These are phyloP conservation scores for Sciaenops ocellatus DNA, from an alignment of 2,797 vertebrate genomes.

Conservation along the genomic window DNA sequence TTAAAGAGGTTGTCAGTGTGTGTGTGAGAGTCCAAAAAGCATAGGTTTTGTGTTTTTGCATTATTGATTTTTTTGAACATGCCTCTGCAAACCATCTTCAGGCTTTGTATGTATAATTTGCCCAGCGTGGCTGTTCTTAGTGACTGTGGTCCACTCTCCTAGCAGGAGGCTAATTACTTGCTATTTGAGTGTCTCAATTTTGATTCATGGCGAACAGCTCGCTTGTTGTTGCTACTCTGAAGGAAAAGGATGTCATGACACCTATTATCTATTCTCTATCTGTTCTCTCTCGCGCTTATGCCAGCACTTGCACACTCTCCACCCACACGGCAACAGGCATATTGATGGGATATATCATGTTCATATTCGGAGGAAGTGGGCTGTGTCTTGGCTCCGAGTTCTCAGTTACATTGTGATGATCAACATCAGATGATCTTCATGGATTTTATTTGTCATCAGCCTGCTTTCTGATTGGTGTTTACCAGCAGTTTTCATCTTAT, in stretches of 20 bases:
- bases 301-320: conserved; percentile 52
- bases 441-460: conserved; percentile 37
- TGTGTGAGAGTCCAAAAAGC: not conserved
- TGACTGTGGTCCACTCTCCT: conserved; percentile 63
- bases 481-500: conserved; percentile 19
- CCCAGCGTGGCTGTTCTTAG: conserved; percentile 29
- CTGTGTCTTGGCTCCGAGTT: conserved; percentile 45
- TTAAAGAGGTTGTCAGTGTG: conserved; percentile 1
- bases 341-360: conserved; percentile 56
- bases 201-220: conserved; percentile 47
- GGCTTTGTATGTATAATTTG: conserved; percentile 30
- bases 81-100: conserved; percentile 24
- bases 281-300: conserved; percentile 52
- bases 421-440: conserved; percentile 30
- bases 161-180: conserved; percentile 70
- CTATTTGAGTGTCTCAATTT: conserved; percentile 61
- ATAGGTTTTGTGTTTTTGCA: conserved; percentile 4
- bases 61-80: conserved; percentile 19
- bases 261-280: conserved; percentile 68
- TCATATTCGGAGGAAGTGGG: conserved; percentile 61
- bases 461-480: conserved; percentile 8
- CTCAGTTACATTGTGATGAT: conserved; percentile 35
- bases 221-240: conserved; percentile 55
- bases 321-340: conserved; percentile 55
- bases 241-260: conserved; percentile 69